Base-by-base conservation (phyloP, 2,888 invertebrate genomes). In the Dynastes maya region DNA sequence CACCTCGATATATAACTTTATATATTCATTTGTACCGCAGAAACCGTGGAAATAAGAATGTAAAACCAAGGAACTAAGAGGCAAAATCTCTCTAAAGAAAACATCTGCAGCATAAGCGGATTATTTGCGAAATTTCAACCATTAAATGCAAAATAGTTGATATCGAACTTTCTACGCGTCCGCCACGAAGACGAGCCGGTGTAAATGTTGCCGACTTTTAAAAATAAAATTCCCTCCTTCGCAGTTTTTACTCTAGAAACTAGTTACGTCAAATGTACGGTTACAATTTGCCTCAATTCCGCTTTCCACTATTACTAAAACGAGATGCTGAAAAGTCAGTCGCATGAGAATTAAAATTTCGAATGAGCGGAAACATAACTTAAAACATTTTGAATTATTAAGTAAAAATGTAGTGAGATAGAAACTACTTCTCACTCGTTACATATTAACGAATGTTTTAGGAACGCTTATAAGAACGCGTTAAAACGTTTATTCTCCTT, bases 111-210 rank as follows among this genome's bases (percentile, higher is more conserved):
- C 49, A 68, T 51, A 68, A 67, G 68, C 45, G 49, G 49, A 68
- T 68, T 68, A 68, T 68, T 68, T 49, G 45, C 11, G 49, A 45
- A 45, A 68, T 68, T 68, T 68, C 27, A 68, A 68, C 49, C 49
- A 49, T 68, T 68, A 68, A 68, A 68, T 68, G 45, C 49, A 68
- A 68, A 68, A 68, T 49, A 68, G 68, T 68, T 49, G 68, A 68
- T 49, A 68, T 68, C 68, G 45, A 67, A 67, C 40, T 67, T 45
- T 22, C 22, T 6, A n/a, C 2, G 58, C n/a, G 51, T n/a, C 11
- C 55, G 55, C 55, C 55, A 55, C 27, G 61, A 22, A 11, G 45
- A 22, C 58, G 58, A 61, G 16, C 61, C 8, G 29, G 61, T 61
- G 61, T 61, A 61, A 61, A 61, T 61, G 61, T 61, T 27, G 29